Evolutionary conservation across 1,140 invertebrate genomes (phyloP), one percentile per base, ranked within the genome.

Genomic region (Dufourea novaeangliae): DNA sequence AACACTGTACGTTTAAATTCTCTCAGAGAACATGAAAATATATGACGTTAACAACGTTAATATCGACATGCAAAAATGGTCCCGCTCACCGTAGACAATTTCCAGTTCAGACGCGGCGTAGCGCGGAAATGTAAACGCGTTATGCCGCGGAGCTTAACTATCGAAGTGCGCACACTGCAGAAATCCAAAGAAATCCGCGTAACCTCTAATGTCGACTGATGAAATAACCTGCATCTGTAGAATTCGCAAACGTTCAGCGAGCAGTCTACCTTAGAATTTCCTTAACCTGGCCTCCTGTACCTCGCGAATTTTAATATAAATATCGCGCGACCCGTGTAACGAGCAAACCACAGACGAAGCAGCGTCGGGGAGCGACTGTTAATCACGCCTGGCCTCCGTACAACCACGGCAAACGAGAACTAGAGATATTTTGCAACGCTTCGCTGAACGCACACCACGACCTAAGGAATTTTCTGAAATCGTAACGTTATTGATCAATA

Each of bases 271-370:
- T 75, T n/a, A 17, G 17, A 44, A 68, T 44, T 61, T 29, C n/a
- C 73, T 63, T n/a, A n/a, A 34, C 7, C 2, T n/a, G 37, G 14
- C 5, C 0, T 41, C 6, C 7, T 22, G 20, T 37, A 20, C 32
- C 56, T 71, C 59, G 73, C n/a, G 78, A 61, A 79, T 80, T 82
- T 86, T 86, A 86, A 84, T 85, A 85, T 66, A 79, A 76, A 79
- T 50, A 73, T 56, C 69, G 57, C 69, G 57, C 29, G 34, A 20
- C 56, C 61, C 59, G 46, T 68, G 57, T 74, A 71, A 76, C 69
- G 66, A 74, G 78, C 62, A 75, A 86, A 80, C 72, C 82, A 70
- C 79, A 75, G 57, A 59, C 76, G 75, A 78, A 83, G 79, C 71
- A 79, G 70, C 71, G 64, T 73, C 29, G 56, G 71, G 17, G 69